These are phyloP conservation scores for Hyles lineata DNA, from an alignment of 2,888 invertebrate species.

Conservation along the genomic window DNA sequence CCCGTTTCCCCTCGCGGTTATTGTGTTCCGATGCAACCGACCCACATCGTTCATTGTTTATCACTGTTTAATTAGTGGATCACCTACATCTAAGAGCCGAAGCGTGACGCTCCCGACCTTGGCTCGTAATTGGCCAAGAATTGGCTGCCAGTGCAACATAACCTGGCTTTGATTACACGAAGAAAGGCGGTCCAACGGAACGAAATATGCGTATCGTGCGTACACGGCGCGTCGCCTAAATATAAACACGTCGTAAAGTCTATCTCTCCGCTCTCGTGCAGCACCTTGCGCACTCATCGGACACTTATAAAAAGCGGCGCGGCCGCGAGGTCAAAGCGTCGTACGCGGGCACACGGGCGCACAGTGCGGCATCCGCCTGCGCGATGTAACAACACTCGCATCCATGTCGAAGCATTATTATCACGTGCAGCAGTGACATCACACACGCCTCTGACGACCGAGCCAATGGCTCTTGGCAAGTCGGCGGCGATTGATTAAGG, in stretches of 20 bases:
- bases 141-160: neutral
- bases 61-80: constrained; percentile 53
- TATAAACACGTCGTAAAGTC: constrained; percentile 69
- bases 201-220: constrained; percentile 56
- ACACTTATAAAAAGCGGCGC: constrained; percentile 81
- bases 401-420: constrained; percentile 73
- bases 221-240: constrained; percentile 67
- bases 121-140: constrained; percentile 38
- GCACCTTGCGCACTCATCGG: constrained; percentile 78
- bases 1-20: constrained; percentile 60
- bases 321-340: constrained; percentile 73
- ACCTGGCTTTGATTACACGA: constrained; percentile 5
- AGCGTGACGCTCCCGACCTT: constrained; percentile 42
- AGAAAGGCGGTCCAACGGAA: constrained; percentile 33
- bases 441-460: constrained; percentile 70
- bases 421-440: constrained; percentile 80
- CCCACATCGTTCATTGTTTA: constrained; percentile 63
- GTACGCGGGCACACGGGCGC: constrained; percentile 54
- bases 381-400: constrained; percentile 75
- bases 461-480: constrained; percentile 82
- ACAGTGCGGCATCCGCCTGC: constrained; percentile 80
- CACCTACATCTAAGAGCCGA: constrained; percentile 37
- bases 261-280: constrained; percentile 60
- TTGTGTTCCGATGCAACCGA: constrained; percentile 62
- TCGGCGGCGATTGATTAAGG: constrained; percentile 66